Evolutionary conservation across 53 echinoderm and acorn worm genomes (phyloP), one percentile per base, ranked within the genome.

Genomic region (Arbacia lixula): DNA sequence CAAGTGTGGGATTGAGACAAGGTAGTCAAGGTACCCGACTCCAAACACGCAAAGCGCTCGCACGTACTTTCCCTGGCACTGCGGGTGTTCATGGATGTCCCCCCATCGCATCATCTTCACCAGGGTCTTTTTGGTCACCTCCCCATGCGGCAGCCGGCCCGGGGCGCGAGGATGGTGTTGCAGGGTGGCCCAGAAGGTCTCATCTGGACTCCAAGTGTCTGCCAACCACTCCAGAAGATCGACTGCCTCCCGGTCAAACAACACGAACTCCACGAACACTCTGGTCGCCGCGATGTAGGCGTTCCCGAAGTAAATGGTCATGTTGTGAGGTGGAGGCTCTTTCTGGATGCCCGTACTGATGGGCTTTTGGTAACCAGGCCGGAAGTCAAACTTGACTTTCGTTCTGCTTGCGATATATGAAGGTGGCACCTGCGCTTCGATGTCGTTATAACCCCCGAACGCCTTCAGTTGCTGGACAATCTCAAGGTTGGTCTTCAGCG

Each of bases 401-500:
- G 84, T 83, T 5, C 88, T 68, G 0, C 3, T 2, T 49, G 32
- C 71, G 22, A 82, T 85, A 10, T 72, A 31, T 2, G 63, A 5
- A 26, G 76, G 30, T 16, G 86, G 69, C 20, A 40, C 9, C 10
- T 63, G 30, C 6, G 85, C 85, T 2, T 38, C 24, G 5, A 86
- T 76, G n/a, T 63, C 73, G 51, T 86, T 86, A 28, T 43, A 30
- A 11, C 64, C 75, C 12, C 63, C 76, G 61, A 32, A 72, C 17
- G 63, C 68, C 58, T 90, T 90, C 5, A 93, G 20, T 28, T 78
- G 84, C 36, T 83, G 75, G 5, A 93, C 88, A 35, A 93, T 93
- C 26, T 93, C 94, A 4, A 91, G 37, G 27, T 93, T 93, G 0
- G 94, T 93, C 43, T 88, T 93, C 53, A 93, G 67, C 24, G 94